Base-by-base conservation (phyloP, 2,797 vertebrate genomes). In the Takifugu rubripes region DNA sequence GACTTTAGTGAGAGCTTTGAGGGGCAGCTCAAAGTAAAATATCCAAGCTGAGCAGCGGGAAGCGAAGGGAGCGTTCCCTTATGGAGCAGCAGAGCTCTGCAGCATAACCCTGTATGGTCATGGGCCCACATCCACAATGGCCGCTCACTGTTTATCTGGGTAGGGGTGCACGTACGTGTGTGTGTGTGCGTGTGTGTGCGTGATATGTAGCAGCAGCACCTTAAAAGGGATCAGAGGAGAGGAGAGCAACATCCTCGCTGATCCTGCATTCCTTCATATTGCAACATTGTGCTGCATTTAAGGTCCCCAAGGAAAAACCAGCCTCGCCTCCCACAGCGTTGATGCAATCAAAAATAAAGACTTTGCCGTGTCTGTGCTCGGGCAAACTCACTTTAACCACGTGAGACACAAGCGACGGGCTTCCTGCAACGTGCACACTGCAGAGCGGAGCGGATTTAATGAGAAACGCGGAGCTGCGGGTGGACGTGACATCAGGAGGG, bases 21-120 rank as follows among this genome's bases (percentile, higher is more conserved):
- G 31, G 26, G 3, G 50, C 29, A 2, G 56, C 17, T 3, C 44
- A 9, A 25, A 47, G 21, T 51, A 53, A 66, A 56, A 75, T 59
- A 42, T 50, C 36, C 59, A 56, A 49, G 5, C 21, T 14, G 29
- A 66, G 63, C 51, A 46, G 44, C 0, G 40, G 49, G 54, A 71
- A 65, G 62, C 43, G 55, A 52, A 51, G n/a, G 0, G 49, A 67
- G 67, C 27, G 24, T 68, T 59, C 65, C 52, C 62, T 76, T 58
- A 10, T 59, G 52, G 59, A 84, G 80, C 15, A 70, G 50, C 70
- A 58, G 67, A 63, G 64, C 68, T 61, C 44, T 58, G 60, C 33
- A 53, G 70, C 71, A 75, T 79, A 57, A 72, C 91, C 89, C 89
- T 89, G 86, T 91, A 90, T 90, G 90, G 91, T 84, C 86, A 91